A percentile compares a stretch with the other conserved stretches of the same genome.
Evolutionary conservation across 2,888 invertebrate species (phyloP).

Genomic region (Taenaris catops): DNA sequence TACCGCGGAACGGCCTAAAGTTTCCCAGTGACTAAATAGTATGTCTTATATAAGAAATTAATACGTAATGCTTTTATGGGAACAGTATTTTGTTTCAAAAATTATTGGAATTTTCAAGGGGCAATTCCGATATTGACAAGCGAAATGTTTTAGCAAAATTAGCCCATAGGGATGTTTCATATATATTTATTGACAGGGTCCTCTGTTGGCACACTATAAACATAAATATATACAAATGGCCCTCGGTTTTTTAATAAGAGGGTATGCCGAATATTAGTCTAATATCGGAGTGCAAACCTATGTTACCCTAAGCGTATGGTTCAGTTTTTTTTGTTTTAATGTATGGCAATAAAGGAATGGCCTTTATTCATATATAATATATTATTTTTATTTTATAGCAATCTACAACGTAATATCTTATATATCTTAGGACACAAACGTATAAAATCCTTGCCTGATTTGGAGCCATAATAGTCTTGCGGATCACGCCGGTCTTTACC

Average conservation of each 20-base stretch:
- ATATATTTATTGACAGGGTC: constrained; percentile 53
- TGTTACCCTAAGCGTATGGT: constrained; percentile 57
- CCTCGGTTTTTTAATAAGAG: constrained; percentile 76
- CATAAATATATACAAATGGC: constrained; percentile 76
- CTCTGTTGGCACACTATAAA: constrained; percentile 35
- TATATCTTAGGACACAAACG: too few relatives aligned
- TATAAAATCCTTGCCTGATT: too few relatives aligned
- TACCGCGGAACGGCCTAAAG: too few relatives aligned
- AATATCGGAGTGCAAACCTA: constrained; percentile 77
- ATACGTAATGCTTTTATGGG: too few relatives aligned
- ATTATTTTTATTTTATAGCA: too few relatives aligned
- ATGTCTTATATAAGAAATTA: too few relatives aligned
- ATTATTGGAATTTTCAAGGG: constrained; percentile 12
- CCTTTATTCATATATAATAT: too few relatives aligned
- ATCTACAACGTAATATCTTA: too few relatives aligned
- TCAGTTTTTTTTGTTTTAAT: constrained; percentile 42
- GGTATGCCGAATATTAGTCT: constrained; percentile 73
- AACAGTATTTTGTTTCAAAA: too few relatives aligned
- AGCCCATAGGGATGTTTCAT: constrained; percentile 55
- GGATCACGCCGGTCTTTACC: too few relatives aligned
- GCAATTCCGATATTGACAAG: constrained; percentile 31
- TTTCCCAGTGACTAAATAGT: too few relatives aligned
- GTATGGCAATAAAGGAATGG: constrained; percentile 31
- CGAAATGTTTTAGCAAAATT: constrained; percentile 68
- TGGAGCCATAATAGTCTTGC: too few relatives aligned